Evolutionary conservation across 2,888 invertebrate genomes (phyloP).

Genomic region (Griposia aprilina): DNA sequence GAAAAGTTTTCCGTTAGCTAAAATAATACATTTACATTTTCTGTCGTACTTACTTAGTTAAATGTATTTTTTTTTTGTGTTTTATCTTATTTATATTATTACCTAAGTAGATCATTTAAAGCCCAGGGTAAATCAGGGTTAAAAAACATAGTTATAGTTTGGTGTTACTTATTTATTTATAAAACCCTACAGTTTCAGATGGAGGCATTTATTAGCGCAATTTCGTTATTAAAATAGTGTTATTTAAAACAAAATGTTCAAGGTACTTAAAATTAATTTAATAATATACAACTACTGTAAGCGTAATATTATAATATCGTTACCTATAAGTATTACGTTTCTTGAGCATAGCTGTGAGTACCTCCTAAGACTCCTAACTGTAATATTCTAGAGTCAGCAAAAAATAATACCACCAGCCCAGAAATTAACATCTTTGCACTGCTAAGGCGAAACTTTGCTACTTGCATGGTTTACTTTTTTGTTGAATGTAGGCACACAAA

Average conservation of each 20-base stretch:
- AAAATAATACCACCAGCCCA: background rate
- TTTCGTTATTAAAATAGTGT: constrained; percentile 16
- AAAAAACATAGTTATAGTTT: constrained; percentile 33
- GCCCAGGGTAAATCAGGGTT: constrained; percentile 42
- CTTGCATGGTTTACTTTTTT: background rate
- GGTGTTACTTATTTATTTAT: constrained; percentile 23
- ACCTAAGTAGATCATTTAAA: background rate
- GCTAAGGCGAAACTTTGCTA: background rate
- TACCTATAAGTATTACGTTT: constrained; percentile 24
- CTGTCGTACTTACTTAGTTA: background rate
- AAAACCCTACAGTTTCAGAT: constrained; percentile 25
- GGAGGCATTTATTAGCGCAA: constrained; percentile 57
- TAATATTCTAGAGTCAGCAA: background rate
- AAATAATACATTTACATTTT: background rate
- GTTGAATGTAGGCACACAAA: background rate
- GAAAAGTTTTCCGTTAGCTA: background rate
- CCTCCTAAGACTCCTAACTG: background rate
- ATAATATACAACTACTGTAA: constrained; percentile 21
- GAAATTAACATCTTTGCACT: background rate
- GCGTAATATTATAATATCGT: constrained; percentile 1
- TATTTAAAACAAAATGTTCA: constrained; percentile 36
- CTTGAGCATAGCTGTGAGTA: constrained; percentile 9
- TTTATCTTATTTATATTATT: constrained; percentile 6
- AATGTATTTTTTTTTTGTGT: constrained; percentile 2
- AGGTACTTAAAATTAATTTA: constrained; percentile 44